Base-by-base conservation (phyloP, 2,113 vertebrate genomes). In the Sciurus niger region DNA sequence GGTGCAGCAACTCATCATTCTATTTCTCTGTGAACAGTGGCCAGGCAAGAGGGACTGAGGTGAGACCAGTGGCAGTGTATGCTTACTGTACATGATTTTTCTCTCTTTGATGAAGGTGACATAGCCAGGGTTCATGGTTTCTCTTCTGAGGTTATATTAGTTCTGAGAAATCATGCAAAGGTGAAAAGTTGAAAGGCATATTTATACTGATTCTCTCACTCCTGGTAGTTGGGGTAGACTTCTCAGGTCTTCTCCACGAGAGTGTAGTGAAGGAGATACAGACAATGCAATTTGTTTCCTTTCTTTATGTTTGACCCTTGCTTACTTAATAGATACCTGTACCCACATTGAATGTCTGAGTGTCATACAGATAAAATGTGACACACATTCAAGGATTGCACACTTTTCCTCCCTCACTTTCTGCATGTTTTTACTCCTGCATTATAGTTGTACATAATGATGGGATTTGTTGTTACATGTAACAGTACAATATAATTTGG, bases 141-240 rank as follows among this genome's bases (percentile, higher is more conserved):
- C 70, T 37, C 72, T 73, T 90, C 82, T 95, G 25, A 70, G 24
- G 67, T 85, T 65, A 51, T 87, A 13, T 65, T 83, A 88, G 17
- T 67, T 65, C 16, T 78, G 63, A 83, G 25, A 93, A 78, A 79
- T 83, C 2, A 58, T 55, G 16, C 20, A 83, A 34, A 63, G 22
- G 25, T 58, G 18, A 53, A 28, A 90, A 65, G 9, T 70, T 55
- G 11, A 90, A 86, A 34, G 22, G 16, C 43, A 6, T 24, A 63
- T 76, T 65, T 76, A 8, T 12, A n/a, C 48, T 34, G 63, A 32
- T 84, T 85, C 60, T 82, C 93, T 83, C 34, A 55, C 30, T 72
- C 5, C 3, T 22, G 37, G 13, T 13, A 30, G 37, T 53, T 76
- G 60, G n/a, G 73, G 20, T 48, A 74, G 17, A 74, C 16, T 46